Evolutionary conservation across 2,113 vertebrate species (phyloP).

Genomic region (Puntigrus tetrazona): DNA sequence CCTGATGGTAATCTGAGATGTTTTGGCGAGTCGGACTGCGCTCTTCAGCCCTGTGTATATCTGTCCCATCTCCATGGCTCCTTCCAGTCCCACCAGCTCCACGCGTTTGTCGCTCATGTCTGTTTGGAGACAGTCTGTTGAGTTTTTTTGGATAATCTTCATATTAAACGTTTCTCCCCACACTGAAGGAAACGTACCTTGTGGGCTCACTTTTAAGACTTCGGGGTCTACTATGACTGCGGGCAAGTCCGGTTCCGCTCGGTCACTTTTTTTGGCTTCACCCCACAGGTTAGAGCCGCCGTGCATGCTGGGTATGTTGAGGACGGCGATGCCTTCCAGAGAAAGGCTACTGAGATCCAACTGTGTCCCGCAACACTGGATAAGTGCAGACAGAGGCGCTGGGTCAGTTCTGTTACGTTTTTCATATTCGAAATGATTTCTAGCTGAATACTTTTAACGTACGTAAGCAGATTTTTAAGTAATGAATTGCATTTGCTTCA

Average conservation of each 20-base stretch:
- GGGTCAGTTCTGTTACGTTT: not conserved
- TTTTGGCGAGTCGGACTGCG: conserved; percentile 87
- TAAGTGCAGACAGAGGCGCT: not conserved
- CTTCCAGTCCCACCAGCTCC: conserved; percentile 90
- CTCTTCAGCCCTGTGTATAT: conserved; percentile 92
- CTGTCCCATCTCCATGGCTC: conserved; percentile 92
- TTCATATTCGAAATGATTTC: not conserved
- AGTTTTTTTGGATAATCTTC: not conserved
- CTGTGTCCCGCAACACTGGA: conserved; percentile 81
- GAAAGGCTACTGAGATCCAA: conserved; percentile 80
- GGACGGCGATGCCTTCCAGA: conserved; percentile 83
- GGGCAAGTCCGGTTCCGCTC: conserved; percentile 68
- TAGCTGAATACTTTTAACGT: conserved; percentile 59
- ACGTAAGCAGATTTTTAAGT: conserved; percentile 13
- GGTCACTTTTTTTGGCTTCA: conserved; percentile 78
- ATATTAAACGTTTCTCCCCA: not conserved
- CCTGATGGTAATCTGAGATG: conserved; percentile 88
- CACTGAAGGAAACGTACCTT: conserved; percentile 72
- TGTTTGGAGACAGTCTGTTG: conserved; percentile 55
- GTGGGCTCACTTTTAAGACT: conserved; percentile 82
- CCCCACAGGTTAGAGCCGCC: conserved; percentile 96
- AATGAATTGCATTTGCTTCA: conserved; percentile 31
- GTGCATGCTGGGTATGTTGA: conserved; percentile 94
- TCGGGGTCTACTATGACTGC: conserved; percentile 84
- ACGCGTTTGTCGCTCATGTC: conserved; percentile 86